phyloP scores from a whole-genome alignment of 2,797 vertebrate genomes.

The Vultur gryphus region DNA sequence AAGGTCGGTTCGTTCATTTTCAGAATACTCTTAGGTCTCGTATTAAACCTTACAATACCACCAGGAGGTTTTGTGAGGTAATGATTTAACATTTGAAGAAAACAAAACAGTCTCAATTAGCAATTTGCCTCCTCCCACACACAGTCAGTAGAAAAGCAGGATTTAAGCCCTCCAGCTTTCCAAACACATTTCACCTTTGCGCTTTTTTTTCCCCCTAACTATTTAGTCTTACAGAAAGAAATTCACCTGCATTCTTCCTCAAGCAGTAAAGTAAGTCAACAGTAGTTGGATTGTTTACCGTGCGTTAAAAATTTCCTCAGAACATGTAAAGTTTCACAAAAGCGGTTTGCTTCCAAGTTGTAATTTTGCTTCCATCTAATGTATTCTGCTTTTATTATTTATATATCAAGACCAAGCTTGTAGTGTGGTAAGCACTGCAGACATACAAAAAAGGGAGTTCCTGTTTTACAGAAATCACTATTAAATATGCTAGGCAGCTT shows the following conservation, averaged over 20 bases:
- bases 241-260: not conserved
- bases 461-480: not conserved
- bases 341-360: not conserved
- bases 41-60: not conserved
- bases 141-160: not conserved
- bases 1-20: fast-evolving
- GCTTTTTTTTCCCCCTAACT: not conserved
- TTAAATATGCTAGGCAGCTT: not conserved
- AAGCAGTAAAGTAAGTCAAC: not conserved
- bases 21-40: not conserved
- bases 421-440: not conserved
- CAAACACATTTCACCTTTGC: not conserved
- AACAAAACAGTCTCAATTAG: not conserved
- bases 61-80: not conserved
- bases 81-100: not conserved
- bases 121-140: not conserved
- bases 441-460: not conserved
- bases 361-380: not conserved
- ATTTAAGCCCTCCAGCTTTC: not conserved
- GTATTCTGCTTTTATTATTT: not conserved
- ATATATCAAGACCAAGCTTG: not conserved
- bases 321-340: not conserved
- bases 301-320: not conserved
- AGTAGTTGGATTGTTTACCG: not conserved
- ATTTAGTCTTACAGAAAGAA: not conserved